These are phyloP conservation scores for Drosophila barbarae DNA, from an alignment of 2,888 invertebrate genomes.

Conservation along the genomic window DNA sequence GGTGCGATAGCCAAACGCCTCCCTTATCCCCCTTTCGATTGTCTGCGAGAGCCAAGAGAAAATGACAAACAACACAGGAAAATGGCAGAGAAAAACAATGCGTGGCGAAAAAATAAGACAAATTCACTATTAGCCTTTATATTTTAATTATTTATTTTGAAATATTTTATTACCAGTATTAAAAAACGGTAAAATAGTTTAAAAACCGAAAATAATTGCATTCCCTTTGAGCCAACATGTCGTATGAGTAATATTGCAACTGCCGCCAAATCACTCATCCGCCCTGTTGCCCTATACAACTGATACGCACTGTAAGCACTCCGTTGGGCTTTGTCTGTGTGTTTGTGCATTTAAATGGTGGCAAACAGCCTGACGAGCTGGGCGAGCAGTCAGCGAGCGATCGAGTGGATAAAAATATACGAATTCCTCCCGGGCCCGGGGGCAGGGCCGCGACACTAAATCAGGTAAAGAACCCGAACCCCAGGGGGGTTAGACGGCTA, in stretches of 20 bases:
- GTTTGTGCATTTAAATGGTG: conserved; percentile 27
- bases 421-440: conserved; percentile 49
- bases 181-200: not conserved
- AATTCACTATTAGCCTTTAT: not conserved
- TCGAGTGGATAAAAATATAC: conserved; percentile 68
- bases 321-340: not conserved
- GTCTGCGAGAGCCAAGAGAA: conserved; percentile 12
- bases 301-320: conserved; percentile 34
- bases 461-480: not conserved
- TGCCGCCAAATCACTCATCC: conserved; percentile 13
- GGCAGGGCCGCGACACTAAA: conserved; percentile 38
- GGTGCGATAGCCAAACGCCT: conserved; percentile 10
- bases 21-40: conserved; percentile 7
- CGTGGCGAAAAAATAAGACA: not conserved
- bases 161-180: not conserved
- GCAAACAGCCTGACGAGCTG: conserved; percentile 40
- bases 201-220: rapidly evolving
- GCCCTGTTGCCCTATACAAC: conserved; percentile 1
- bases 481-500: not conserved
- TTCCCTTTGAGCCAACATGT: not conserved
- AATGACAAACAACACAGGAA: conserved; percentile 5
- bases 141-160: not conserved
- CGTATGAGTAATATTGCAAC: conserved; percentile 12
- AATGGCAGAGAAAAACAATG: conserved; percentile 11
- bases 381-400: conserved; percentile 42